These are phyloP conservation scores for Proteles cristata DNA, from an alignment of 2,113 vertebrate species.

Conservation along the genomic window DNA sequence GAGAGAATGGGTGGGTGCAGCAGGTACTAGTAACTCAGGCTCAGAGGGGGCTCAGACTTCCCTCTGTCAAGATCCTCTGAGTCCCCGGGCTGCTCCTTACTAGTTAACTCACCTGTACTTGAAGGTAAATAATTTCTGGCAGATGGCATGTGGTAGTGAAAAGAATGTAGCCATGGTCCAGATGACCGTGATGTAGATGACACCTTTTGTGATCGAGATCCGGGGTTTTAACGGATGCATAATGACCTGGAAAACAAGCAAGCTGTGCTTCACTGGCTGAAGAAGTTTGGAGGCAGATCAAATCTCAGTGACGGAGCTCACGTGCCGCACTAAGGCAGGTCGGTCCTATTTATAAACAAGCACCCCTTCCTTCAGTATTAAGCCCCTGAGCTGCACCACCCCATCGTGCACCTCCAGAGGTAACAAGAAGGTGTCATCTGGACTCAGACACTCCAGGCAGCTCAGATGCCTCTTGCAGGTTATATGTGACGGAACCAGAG, in stretches of 20 bases:
- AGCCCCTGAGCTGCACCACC: neutral
- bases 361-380: neutral
- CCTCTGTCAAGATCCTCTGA: neutral
- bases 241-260: conserved; percentile 89
- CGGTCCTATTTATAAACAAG: neutral
- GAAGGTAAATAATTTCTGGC: conserved; percentile 95
- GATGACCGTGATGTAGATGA: conserved; percentile 90
- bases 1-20: neutral
- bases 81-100: neutral
- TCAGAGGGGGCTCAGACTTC: neutral
- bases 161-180: conserved; percentile 96
- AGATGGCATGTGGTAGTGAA: conserved; percentile 96
- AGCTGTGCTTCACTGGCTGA: neutral
- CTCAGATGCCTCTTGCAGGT: neutral
- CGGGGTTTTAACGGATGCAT: conserved; percentile 94
- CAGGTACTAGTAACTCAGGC: neutral
- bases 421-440: neutral
- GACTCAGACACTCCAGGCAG: neutral
- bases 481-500: neutral
- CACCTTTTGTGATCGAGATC: conserved; percentile 89
- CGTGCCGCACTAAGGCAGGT: neutral
- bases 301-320: neutral
- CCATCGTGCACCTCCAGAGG: neutral
- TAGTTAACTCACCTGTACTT: conserved; percentile 88
- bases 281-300: neutral